Percentiles rank a stretch among this genome's conserved stretches.
Conservation (phyloP, 2,888 invertebrate genomes). For the Meloe dianella region DNA sequence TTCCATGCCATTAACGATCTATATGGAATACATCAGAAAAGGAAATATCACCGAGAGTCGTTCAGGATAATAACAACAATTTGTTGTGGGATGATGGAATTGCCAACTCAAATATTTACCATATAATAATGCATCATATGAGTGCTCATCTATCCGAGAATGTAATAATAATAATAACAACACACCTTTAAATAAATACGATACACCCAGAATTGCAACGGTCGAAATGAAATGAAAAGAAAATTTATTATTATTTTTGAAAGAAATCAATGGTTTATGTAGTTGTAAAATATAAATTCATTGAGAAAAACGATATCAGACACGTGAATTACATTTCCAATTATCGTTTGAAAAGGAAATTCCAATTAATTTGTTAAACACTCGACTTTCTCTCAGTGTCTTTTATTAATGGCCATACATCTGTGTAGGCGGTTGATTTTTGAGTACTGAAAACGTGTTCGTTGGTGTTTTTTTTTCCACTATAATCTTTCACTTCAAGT, state of each 20-base stretch:
- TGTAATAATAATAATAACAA: neutral
- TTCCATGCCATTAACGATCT: neutral
- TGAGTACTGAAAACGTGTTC: neutral
- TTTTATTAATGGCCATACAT: neutral
- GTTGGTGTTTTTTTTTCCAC: neutral
- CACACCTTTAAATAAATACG: constrained; percentile 7
- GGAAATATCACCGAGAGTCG: neutral
- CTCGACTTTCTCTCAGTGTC: neutral
- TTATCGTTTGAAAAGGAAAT: neutral
- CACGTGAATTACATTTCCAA: neutral
- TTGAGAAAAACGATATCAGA: neutral
- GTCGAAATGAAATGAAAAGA: neutral
- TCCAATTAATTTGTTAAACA: neutral
- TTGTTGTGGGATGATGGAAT: constrained; percentile 1
- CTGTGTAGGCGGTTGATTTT: neutral
- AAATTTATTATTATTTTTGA: too few species aligned
- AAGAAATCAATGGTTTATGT: neutral
- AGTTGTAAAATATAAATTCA: neutral
- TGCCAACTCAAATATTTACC: neutral
- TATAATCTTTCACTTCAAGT: neutral
- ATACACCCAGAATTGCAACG: neutral
- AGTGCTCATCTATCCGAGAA: neutral
- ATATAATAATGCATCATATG: neutral
- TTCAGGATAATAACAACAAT: constrained; percentile 3
- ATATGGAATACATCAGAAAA: neutral